Evolutionary conservation across 2,113 vertebrate species (phyloP).

Genomic region (Alexandromys fortis): DNA sequence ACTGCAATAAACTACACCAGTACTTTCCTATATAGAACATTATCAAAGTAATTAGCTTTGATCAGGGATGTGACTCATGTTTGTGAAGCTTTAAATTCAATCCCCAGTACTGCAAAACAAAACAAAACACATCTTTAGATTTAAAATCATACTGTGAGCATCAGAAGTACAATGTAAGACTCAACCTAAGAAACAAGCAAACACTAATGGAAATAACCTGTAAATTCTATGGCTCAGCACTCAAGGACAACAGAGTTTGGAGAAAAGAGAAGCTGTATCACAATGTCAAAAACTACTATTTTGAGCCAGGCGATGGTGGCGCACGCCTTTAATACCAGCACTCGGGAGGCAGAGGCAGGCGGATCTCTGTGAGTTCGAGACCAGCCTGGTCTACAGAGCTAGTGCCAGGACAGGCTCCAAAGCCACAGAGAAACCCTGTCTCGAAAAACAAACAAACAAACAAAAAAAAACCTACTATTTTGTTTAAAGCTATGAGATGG

Average conservation of each 20-base stretch:
- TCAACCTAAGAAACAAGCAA: conserved; percentile 36
- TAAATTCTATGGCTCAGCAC: conserved; percentile 56
- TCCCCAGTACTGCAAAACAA: conserved; percentile 13
- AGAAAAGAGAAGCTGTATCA: neutral
- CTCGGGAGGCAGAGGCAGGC: too few species aligned
- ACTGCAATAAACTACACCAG: neutral
- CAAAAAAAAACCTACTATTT: conserved; percentile 2
- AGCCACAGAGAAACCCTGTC: too few species aligned
- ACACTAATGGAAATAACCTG: conserved; percentile 41
- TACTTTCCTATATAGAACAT: conserved; percentile 39
- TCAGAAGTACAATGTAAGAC: conserved; percentile 8
- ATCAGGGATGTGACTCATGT: neutral
- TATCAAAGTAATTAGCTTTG: conserved; percentile 49
- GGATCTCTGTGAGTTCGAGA: too few species aligned
- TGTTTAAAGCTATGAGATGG: neutral
- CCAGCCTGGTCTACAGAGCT: too few species aligned
- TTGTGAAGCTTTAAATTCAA: conserved; percentile 16
- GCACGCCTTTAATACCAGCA: too few species aligned
- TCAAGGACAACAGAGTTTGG: conserved; percentile 9
- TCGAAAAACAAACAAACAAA: too few species aligned
- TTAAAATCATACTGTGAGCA: conserved; percentile 48
- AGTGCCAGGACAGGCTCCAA: too few species aligned
- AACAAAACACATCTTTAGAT: neutral
- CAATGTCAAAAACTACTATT: conserved; percentile 20
- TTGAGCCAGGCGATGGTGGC: neutral